Percentiles rank a stretch among this genome's conserved stretches.
Conservation (phyloP, 2,888 invertebrate species). For the Leptopilina syphax region DNA sequence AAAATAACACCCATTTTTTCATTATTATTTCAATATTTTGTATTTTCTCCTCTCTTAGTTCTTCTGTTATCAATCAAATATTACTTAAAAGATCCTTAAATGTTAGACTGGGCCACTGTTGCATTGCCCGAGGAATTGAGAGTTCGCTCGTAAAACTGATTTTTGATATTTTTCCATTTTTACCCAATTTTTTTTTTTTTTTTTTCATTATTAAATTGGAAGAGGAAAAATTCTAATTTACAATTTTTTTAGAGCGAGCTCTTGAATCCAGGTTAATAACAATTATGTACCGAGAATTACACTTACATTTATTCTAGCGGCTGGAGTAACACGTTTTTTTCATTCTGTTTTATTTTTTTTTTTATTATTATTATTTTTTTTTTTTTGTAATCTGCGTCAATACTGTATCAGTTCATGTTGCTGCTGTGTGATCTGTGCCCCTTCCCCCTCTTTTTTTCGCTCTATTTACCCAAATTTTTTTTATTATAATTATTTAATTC, state of each 20-base stretch:
- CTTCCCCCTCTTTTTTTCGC: slow-evolving; percentile 18
- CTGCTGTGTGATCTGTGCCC: slow-evolving; percentile 57
- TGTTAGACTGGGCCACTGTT: slow-evolving; percentile 65
- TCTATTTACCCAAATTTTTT: not conserved
- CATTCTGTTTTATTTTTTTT: slow-evolving; percentile 40
- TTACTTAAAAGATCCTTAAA: slow-evolving; percentile 67
- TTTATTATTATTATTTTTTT: slow-evolving; percentile 34
- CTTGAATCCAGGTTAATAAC: slow-evolving; percentile 50
- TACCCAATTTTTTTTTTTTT: slow-evolving; percentile 33
- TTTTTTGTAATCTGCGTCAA: slow-evolving; percentile 55
- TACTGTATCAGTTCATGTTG: slow-evolving; percentile 75
- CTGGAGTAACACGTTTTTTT: slow-evolving; percentile 47
- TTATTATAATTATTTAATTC: slow-evolving; percentile 28
- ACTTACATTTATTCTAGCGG: slow-evolving; percentile 48
- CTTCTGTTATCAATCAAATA: slow-evolving; percentile 65
- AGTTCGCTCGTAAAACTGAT: slow-evolving; percentile 39
- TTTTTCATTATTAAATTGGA: not conserved
- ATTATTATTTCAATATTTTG: slow-evolving; percentile 72
- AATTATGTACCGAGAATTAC: slow-evolving; percentile 49
- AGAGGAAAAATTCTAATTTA: too few species aligned
- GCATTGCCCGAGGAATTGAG: slow-evolving; percentile 57
- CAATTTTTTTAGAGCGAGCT: slow-evolving; percentile 43
- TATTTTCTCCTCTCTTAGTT: slow-evolving; percentile 58
- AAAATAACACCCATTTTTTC: slow-evolving; percentile 76
- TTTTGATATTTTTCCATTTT: not conserved